Conservation (phyloP, 2,888 invertebrate genomes). For the Synanthedon formicaeformis region DNA sequence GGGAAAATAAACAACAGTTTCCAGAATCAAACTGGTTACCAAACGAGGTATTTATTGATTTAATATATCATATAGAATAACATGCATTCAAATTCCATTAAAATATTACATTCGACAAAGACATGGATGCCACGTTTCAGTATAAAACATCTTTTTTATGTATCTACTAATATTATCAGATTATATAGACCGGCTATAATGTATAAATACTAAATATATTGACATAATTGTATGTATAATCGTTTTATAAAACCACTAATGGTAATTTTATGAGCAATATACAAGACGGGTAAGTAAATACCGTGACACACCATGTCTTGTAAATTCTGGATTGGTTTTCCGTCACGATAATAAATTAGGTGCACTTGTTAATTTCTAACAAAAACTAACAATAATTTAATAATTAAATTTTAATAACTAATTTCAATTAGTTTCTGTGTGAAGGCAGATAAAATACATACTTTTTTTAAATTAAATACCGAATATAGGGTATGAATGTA, state of each 20-base stretch:
- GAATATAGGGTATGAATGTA: too few relatives aligned
- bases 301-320: slow-evolving; percentile 40
- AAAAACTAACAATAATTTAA: too few relatives aligned
- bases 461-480: too few relatives aligned
- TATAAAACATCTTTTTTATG: neutral
- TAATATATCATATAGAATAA: slow-evolving; percentile 60
- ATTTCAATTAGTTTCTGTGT: too few relatives aligned
- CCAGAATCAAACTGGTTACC: slow-evolving; percentile 29
- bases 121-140: slow-evolving; percentile 38
- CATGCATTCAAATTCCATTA: slow-evolving; percentile 70
- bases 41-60: slow-evolving; percentile 64
- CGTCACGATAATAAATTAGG: slow-evolving; percentile 20
- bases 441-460: too few relatives aligned
- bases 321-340: slow-evolving; percentile 6
- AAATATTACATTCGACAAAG: slow-evolving; percentile 49
- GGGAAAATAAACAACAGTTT: neutral
- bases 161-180: neutral
- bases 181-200: neutral
- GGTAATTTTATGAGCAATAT: neutral
- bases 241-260: neutral
- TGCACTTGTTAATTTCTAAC: too few relatives aligned
- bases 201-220: neutral
- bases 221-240: neutral
- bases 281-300: neutral
- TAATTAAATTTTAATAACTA: too few relatives aligned